These are phyloP conservation scores for Ptiloglossa arizonensis DNA, from an alignment of 1,140 invertebrate species.

Conservation along the genomic window DNA sequence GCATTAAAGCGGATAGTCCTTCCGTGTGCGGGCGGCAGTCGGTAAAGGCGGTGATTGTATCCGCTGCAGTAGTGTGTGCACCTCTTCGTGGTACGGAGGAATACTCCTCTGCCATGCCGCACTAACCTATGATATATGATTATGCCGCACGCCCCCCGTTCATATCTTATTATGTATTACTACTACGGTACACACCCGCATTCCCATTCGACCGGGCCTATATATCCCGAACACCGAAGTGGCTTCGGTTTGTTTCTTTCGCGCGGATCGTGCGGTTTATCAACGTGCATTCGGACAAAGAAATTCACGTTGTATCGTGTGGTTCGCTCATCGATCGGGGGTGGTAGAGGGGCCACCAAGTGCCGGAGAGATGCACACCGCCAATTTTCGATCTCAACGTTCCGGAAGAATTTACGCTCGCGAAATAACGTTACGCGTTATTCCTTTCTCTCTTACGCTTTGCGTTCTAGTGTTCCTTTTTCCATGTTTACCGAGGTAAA, in stretches of 20 bases:
- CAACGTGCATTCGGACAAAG: neutral
- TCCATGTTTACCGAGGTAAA: too few relatives aligned
- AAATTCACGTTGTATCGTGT: neutral
- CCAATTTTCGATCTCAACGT: neutral
- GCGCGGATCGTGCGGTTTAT: neutral
- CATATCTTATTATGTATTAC: conserved; percentile 76
- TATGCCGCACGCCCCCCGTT: conserved; percentile 70
- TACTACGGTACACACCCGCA: conserved; percentile 31
- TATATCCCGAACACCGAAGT: conserved; percentile 25
- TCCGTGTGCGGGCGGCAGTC: neutral
- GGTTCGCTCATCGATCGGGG: neutral
- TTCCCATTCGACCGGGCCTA: conserved; percentile 19
- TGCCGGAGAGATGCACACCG: neutral
- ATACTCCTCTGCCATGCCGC: conserved; percentile 58
- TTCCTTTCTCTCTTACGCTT: neutral
- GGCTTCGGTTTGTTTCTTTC: conserved; percentile 33
- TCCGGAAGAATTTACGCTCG: neutral
- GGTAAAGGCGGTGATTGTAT: conserved; percentile 38
- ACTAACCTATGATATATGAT: conserved; percentile 76
- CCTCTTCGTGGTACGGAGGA: conserved; percentile 39
- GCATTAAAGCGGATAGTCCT: conserved; percentile 6
- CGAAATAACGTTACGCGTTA: neutral
- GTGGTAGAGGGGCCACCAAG: neutral
- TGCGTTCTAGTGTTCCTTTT: too few relatives aligned
- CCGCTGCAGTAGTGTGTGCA: conserved; percentile 1